phyloP scores from a whole-genome alignment of 2,888 invertebrate species.

The Prosapia bicincta region DNA sequence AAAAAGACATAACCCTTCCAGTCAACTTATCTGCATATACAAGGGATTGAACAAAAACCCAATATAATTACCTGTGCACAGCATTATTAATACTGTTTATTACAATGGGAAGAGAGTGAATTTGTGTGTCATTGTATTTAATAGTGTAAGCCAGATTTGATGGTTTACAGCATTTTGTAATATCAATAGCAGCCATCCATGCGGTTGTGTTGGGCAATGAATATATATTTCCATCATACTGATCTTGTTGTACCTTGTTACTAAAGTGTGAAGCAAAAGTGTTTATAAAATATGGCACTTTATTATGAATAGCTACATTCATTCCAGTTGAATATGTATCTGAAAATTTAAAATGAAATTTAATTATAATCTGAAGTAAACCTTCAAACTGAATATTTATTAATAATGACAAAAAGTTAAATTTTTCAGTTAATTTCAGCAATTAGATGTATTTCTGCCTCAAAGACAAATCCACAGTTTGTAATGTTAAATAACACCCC shows the following conservation, averaged over 20 bases:
- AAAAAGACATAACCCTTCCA: too few species aligned
- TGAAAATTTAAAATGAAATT: too few species aligned
- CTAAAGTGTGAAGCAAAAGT: background rate
- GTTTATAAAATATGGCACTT: slow-evolving; percentile 31
- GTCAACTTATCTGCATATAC: too few species aligned
- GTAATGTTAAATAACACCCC: too few species aligned
- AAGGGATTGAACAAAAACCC: too few species aligned
- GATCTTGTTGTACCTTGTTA: slow-evolving; percentile 31
- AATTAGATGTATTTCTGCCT: too few species aligned
- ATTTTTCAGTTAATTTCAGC: too few species aligned
- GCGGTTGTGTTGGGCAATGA: slow-evolving; percentile 57
- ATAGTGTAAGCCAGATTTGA: slow-evolving; percentile 45
- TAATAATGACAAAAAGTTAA: too few species aligned
- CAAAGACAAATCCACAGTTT: too few species aligned
- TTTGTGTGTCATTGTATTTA: slow-evolving; percentile 74
- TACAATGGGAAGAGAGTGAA: slow-evolving; percentile 73
- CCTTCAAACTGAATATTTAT: too few species aligned
- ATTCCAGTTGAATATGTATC: slow-evolving; percentile 58
- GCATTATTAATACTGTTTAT: slow-evolving; percentile 69
- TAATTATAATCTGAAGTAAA: too few species aligned
- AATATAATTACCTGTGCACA: slow-evolving; percentile 64
- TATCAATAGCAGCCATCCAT: slow-evolving; percentile 60
- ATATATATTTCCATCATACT: slow-evolving; percentile 64
- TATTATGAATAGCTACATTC: slow-evolving; percentile 60
- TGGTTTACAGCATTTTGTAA: slow-evolving; percentile 44